phyloP scores from a whole-genome alignment of 2,113 vertebrate genomes.

The Donacobius atricapilla region DNA sequence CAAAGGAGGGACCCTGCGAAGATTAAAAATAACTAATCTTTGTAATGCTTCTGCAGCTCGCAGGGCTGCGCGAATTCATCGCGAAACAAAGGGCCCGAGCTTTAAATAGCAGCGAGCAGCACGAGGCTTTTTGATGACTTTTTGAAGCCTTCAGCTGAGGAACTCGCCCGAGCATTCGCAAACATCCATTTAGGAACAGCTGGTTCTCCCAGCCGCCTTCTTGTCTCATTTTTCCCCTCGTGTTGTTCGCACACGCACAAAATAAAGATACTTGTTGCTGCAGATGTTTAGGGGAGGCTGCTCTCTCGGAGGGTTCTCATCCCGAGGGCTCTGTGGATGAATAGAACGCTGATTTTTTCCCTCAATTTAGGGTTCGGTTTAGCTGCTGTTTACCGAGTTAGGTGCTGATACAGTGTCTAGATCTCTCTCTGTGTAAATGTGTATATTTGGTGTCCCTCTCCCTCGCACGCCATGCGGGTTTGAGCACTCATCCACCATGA shows the following conservation, averaged over 20 bases:
- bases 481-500: background rate
- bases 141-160: background rate
- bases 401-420: fast-evolving
- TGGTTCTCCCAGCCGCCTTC: background rate
- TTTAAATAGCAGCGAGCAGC: background rate
- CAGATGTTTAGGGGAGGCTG: slow-evolving; percentile 24
- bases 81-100: background rate
- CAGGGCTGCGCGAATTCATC: background rate
- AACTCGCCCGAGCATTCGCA: background rate
- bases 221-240: background rate
- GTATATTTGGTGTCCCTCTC: no score
- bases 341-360: background rate
- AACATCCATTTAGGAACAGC: slow-evolving; percentile 12
- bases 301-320: background rate
- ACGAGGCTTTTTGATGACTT: background rate
- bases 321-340: background rate
- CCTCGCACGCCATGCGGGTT: background rate
- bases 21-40: background rate
- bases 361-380: fast-evolving
- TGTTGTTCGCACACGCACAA: background rate
- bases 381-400: background rate
- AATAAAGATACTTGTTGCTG: background rate
- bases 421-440: background rate
- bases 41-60: fast-evolving
- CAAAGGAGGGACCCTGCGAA: background rate